Base-by-base conservation (phyloP, 2,797 vertebrate genomes). In the Merluccius polli region DNA sequence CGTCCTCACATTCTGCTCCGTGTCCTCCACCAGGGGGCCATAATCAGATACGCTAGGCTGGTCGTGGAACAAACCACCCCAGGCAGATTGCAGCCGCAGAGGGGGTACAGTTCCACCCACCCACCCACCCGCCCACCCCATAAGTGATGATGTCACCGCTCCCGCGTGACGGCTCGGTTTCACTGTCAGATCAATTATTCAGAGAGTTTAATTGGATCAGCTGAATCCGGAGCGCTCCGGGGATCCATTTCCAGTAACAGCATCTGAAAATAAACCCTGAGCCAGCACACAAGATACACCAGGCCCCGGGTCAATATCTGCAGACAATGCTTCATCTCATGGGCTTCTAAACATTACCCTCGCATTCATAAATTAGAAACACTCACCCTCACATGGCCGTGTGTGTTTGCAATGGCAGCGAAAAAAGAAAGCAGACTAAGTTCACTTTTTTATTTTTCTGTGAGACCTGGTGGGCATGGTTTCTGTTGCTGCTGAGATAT, bases 151-250 rank as follows among this genome's bases (percentile, higher is more conserved):
- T 92, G 91, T 93, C 92, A 93, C 86, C 44, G 15, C 79, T 86
- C 89, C 91, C 87, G 86, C 89, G 89, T 92, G 92, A 92, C 87
- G 52, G 84, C 87, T 91, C 81, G 70, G 88, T 92, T 93, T 92
- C 92, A 90, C 91, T 90, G 89, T 88, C 89, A 85, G 89, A 93
- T 94, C 88, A 92, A 94, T 94, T 93, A 93, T 94, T 93, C 91
- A 93, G 88, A 88, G 88, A 31, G 81, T 92, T 92, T 93, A 91
- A 91, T 92, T 92, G 90, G 89, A 92, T 93, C 92, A 92, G 90
- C 90, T 92, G 90, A 91, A 92, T 91, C 88, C 89, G 87, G 87
- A 89, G 88, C 85, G 84, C 89, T 89, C 84, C 79, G 27, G 86
- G 89, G 90, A 91, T 93, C 86, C 88, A 82, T 90, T 92, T 93